These are phyloP conservation scores for Lipophrys pholis DNA, from an alignment of 2,113 vertebrate genomes.

Conservation along the genomic window DNA sequence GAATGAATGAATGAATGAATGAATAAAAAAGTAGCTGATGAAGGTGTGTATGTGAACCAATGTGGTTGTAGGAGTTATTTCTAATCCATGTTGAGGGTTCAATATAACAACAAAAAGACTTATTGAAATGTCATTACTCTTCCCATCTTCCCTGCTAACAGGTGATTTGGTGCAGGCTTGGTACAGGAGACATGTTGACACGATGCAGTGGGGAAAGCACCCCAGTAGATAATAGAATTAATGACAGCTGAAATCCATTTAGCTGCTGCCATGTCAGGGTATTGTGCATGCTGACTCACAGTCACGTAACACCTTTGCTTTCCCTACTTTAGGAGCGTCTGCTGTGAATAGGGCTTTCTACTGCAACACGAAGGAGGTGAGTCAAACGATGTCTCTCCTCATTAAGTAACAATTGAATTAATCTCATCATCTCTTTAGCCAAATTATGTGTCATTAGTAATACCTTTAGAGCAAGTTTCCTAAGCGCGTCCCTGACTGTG, in stretches of 20 bases:
- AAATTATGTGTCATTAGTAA: background rate
- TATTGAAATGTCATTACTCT: background rate
- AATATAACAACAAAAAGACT: background rate
- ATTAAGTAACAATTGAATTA: slow-evolving; percentile 1
- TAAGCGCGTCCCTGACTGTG: too few relatives aligned
- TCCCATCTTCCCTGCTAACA: background rate
- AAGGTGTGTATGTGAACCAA: background rate
- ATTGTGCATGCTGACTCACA: background rate
- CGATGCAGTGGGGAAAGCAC: background rate
- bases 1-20: too few relatives aligned
- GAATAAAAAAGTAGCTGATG: background rate
- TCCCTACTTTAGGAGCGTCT: background rate
- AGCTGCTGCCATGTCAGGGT: background rate
- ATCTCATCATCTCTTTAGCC: background rate
- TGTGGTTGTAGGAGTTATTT: background rate
- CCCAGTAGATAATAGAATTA: background rate
- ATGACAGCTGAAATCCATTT: background rate
- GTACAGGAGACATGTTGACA: background rate
- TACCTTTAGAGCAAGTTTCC: background rate
- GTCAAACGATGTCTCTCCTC: background rate
- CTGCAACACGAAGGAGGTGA: background rate
- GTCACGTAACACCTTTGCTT: background rate
- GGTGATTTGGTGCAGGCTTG: background rate
- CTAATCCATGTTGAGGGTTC: background rate
- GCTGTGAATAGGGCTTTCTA: background rate